Conservation (phyloP, 2,113 vertebrate genomes). For the Bubo bubo region DNA sequence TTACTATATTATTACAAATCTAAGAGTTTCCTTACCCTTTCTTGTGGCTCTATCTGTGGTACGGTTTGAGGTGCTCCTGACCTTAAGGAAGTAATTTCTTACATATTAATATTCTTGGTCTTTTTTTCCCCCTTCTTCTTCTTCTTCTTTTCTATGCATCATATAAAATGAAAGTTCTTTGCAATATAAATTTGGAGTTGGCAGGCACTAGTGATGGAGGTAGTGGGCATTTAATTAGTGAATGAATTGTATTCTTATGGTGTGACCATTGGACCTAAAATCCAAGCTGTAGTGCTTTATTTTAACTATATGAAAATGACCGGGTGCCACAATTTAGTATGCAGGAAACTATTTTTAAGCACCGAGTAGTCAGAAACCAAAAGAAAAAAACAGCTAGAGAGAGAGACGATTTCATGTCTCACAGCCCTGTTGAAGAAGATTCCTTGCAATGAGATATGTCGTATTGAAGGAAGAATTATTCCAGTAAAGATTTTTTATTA, state of each 20-base stretch:
- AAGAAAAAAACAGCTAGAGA: neutral
- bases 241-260: conserved; percentile 30
- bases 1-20: neutral
- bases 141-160: conserved; percentile 47
- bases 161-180: conserved; percentile 57
- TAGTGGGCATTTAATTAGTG: conserved; percentile 39
- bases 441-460: neutral
- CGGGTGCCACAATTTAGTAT: neutral
- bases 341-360: conserved; percentile 5
- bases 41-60: neutral
- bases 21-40: neutral
- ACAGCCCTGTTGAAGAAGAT: neutral
- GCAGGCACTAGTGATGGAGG: conserved; percentile 5
- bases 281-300: conserved; percentile 5
- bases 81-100: conserved; percentile 33
- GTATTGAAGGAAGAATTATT: neutral
- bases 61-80: neutral
- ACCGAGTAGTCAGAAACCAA: neutral
- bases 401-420: neutral
- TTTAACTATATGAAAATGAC: conserved; percentile 25
- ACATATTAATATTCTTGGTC: conserved; percentile 25
- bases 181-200: conserved; percentile 21
- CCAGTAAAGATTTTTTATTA: neutral
- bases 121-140: neutral
- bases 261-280: conserved; percentile 35